These are phyloP conservation scores for Benthosema pterotum DNA, from an alignment of 2,797 vertebrate genomes.

Conservation along the genomic window DNA sequence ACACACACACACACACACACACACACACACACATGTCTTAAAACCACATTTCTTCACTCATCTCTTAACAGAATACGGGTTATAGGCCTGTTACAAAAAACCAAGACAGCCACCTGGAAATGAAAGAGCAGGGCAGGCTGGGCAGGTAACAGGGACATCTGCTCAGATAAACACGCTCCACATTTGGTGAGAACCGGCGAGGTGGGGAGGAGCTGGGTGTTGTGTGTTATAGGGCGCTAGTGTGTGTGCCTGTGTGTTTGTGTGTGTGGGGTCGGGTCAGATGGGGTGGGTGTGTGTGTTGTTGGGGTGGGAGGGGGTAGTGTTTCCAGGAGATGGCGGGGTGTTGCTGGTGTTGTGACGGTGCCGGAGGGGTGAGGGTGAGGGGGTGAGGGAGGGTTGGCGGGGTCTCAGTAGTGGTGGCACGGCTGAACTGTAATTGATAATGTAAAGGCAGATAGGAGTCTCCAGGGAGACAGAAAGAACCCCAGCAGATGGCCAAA, in stretches of 20 bases:
- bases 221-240: slow-evolving; percentile 21
- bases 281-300: slow-evolving; percentile 27
- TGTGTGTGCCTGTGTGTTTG: slow-evolving; percentile 5
- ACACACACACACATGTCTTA: too few species aligned
- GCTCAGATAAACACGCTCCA: slow-evolving; percentile 43
- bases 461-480: slow-evolving; percentile 91
- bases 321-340: slow-evolving; percentile 45
- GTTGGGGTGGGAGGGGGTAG: neutral
- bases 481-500: slow-evolving; percentile 99
- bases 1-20: too few species aligned
- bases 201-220: slow-evolving; percentile 5
- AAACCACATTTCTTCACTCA: too few species aligned
- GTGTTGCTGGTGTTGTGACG: slow-evolving; percentile 79
- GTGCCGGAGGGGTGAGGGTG: slow-evolving; percentile 61
- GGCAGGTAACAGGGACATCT: slow-evolving; percentile 45
- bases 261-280: slow-evolving; percentile 1
- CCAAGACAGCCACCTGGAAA: too few species aligned
- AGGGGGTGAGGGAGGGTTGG: slow-evolving; percentile 29
- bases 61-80: too few species aligned
- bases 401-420: slow-evolving; percentile 42
- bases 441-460: slow-evolving; percentile 98
- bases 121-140: slow-evolving; percentile 12
- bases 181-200: slow-evolving; percentile 18
- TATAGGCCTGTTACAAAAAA: too few species aligned
- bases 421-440: slow-evolving; percentile 98